Conservation (phyloP, 2,113 vertebrate species). For the Epinephelus lanceolatus region DNA sequence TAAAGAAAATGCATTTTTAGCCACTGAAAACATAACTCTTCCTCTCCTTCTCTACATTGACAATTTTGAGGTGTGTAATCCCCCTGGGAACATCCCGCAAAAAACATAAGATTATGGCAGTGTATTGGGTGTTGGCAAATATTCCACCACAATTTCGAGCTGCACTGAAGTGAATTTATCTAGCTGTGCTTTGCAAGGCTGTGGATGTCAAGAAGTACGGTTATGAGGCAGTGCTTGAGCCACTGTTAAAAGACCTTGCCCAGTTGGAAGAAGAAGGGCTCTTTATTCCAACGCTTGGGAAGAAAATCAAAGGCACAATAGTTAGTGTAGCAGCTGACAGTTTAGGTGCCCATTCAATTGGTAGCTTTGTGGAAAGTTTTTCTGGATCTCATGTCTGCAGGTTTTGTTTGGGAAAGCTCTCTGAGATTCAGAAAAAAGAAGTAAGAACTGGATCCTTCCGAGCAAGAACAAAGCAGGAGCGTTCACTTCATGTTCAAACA, state of each 20-base stretch:
- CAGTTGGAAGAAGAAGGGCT: constrained; percentile 27
- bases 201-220: constrained; percentile 4
- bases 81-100: constrained; percentile 36
- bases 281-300: constrained; percentile 27
- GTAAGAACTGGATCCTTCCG: constrained; percentile 8
- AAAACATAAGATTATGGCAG: constrained; percentile 30
- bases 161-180: constrained; percentile 28
- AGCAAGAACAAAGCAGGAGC: not conserved
- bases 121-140: constrained; percentile 42
- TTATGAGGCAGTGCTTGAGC: constrained; percentile 18
- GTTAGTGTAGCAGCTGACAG: constrained; percentile 28
- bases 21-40: not conserved
- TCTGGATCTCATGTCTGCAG: constrained; percentile 24
- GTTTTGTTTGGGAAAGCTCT: constrained; percentile 38
- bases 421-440: constrained; percentile 11
- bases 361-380: constrained; percentile 38
- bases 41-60: constrained; percentile 25
- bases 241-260: constrained; percentile 40
- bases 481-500: not conserved
- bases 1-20: constrained; percentile 34
- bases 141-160: constrained; percentile 4
- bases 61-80: constrained; percentile 21
- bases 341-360: constrained; percentile 27
- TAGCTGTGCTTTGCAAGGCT: constrained; percentile 46
- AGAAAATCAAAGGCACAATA: constrained; percentile 1